A percentile compares a stretch with the other conserved stretches of the same genome.
Evolutionary conservation across 2,113 vertebrate genomes (phyloP).

Genomic region (Spermophilus dauricus): DNA sequence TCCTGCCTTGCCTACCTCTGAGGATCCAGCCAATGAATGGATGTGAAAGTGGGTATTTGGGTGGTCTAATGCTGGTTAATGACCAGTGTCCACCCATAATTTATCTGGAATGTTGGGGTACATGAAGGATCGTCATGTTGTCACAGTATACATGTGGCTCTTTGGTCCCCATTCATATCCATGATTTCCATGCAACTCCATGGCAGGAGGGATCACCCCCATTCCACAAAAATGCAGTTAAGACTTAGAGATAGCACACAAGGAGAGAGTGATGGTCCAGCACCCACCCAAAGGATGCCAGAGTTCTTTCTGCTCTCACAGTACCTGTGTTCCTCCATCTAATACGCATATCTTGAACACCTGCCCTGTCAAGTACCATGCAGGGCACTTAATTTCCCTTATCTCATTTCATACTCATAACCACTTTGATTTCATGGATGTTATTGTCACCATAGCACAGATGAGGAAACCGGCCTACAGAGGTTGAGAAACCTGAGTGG

Average conservation of each 20-base stretch:
- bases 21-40: neutral
- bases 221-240: neutral
- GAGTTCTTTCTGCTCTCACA: neutral
- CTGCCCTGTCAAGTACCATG: neutral
- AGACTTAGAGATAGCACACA: neutral
- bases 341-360: neutral
- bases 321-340: neutral
- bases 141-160: neutral
- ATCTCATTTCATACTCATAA: neutral
- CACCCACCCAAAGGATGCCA: neutral
- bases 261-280: neutral
- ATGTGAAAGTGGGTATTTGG: neutral
- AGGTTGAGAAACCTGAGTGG: neutral
- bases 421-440: neutral
- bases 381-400: neutral
- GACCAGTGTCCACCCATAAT: neutral
- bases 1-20: neutral
- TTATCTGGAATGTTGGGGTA: neutral
- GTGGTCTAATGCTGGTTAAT: neutral
- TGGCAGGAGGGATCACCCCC: neutral
- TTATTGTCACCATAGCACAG: neutral
- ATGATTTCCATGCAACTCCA: neutral
- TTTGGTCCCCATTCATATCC: neutral
- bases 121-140: neutral
- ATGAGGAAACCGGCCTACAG: slow-evolving; percentile 9